These are phyloP conservation scores for Mechanitis messenoides DNA, from an alignment of 2,888 invertebrate genomes.

Conservation along the genomic window DNA sequence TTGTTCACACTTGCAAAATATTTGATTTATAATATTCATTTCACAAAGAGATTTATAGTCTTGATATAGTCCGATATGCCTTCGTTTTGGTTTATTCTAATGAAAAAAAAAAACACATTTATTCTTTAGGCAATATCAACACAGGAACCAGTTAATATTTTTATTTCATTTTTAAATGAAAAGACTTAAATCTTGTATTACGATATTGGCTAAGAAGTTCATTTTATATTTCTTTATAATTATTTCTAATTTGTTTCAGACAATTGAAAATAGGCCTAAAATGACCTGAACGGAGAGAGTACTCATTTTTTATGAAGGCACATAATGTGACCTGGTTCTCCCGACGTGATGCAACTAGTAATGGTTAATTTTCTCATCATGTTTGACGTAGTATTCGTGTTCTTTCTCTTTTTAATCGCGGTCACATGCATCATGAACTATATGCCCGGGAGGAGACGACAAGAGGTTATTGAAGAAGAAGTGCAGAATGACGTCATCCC, in stretches of 20 bases:
- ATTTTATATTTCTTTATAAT: too few relatives aligned
- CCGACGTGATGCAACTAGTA: conserved; percentile 86
- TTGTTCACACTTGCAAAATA: too few relatives aligned
- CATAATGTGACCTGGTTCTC: conserved; percentile 60
- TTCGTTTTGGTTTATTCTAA: too few relatives aligned
- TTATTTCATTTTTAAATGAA: too few relatives aligned
- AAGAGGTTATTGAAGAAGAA: conserved; percentile 69
- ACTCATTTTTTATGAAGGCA: conserved; percentile 31
- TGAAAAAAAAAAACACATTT: too few relatives aligned
- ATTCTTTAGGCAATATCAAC: too few relatives aligned
- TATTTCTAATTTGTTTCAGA: conserved; percentile 20
- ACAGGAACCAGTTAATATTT: too few relatives aligned
- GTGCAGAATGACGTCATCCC: conserved; percentile 71
- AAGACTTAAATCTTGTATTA: too few relatives aligned
- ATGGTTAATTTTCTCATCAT: conserved; percentile 91
- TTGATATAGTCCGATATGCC: too few relatives aligned
- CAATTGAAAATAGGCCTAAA: conserved; percentile 7
- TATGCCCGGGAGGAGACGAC: conserved; percentile 79
- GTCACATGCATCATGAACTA: conserved; percentile 90
- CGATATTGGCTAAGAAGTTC: too few relatives aligned
- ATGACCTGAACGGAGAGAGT: conserved; percentile 24
- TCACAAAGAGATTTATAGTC: too few relatives aligned
- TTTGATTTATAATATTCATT: too few relatives aligned
- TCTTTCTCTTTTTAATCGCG: conserved; percentile 89
- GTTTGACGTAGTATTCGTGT: conserved; percentile 92